These are phyloP conservation scores for Drosophila parabipectinata DNA, from an alignment of 1,140 invertebrate genomes.

Conservation along the genomic window DNA sequence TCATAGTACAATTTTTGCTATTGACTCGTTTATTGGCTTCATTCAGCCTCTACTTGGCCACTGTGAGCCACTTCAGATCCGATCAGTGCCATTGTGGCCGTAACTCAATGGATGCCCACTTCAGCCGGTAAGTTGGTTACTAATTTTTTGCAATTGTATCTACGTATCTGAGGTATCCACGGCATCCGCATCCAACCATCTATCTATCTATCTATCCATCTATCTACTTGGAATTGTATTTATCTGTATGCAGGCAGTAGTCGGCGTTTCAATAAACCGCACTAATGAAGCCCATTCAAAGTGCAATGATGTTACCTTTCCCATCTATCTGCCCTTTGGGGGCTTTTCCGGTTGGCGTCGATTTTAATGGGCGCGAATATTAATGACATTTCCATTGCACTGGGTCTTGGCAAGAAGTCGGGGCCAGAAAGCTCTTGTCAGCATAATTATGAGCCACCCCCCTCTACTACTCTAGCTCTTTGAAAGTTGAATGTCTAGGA, in stretches of 20 bases:
- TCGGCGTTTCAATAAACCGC: conserved; percentile 71
- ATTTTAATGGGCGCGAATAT: conserved; percentile 81
- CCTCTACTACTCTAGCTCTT: background rate
- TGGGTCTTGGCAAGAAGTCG: conserved; percentile 25
- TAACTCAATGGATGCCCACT: conserved; percentile 42
- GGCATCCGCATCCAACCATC: conserved; percentile 10
- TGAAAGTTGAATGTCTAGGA: conserved; percentile 25
- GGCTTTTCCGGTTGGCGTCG: conserved; percentile 72
- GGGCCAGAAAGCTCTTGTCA: conserved; percentile 61
- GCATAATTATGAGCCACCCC: conserved; percentile 70
- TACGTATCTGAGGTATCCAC: conserved; percentile 33
- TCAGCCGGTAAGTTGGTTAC: conserved; percentile 60
- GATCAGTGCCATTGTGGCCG: conserved; percentile 36
- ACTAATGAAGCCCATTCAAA: conserved; percentile 81
- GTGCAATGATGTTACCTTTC: conserved; percentile 62
- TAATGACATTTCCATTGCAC: conserved; percentile 82
- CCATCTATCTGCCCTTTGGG: conserved; percentile 32
- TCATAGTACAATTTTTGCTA: conserved; percentile 23
- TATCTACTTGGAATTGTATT: conserved; percentile 56
- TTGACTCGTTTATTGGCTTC: conserved; percentile 48
- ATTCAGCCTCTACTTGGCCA: conserved; percentile 25
- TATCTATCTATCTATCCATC: conserved; percentile 11
- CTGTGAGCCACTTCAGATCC: conserved; percentile 39
- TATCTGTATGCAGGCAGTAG: conserved; percentile 33
- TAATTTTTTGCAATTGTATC: conserved; percentile 66